Conservation (phyloP, 2,113 vertebrate species). For the Vombatus ursinus region DNA sequence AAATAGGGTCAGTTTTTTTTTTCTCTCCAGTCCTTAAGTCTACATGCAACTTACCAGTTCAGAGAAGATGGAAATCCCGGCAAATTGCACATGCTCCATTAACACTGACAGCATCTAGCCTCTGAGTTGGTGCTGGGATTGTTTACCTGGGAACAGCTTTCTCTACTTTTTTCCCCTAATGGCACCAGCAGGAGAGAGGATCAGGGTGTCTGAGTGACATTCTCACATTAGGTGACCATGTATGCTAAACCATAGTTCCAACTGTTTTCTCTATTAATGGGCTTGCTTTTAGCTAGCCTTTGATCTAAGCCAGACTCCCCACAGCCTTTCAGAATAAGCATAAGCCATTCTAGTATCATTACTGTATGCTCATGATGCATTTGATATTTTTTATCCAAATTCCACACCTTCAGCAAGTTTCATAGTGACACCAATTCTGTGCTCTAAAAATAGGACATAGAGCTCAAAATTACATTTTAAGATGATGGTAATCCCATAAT, state of each 20-base stretch:
- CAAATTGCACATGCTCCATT: rapidly evolving
- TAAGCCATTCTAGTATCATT: slow-evolving; percentile 46
- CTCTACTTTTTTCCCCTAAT: slow-evolving; percentile 12
- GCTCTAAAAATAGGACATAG: slow-evolving; percentile 59
- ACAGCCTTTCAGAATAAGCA: slow-evolving; percentile 52
- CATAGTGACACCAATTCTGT: slow-evolving; percentile 64
- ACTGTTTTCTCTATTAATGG: slow-evolving; percentile 56
- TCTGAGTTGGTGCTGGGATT: background rate
- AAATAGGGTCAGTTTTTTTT: background rate
- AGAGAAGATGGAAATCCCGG: background rate
- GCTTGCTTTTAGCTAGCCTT: slow-evolving; percentile 60
- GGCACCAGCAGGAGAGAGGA: background rate
- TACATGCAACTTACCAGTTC: background rate
- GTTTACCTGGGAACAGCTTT: background rate
- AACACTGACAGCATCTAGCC: background rate
- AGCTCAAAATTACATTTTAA: slow-evolving; percentile 67
- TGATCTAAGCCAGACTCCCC: slow-evolving; percentile 57
- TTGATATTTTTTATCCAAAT: slow-evolving; percentile 51
- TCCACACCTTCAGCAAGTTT: slow-evolving; percentile 55
- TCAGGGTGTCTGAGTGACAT: slow-evolving; percentile 33
- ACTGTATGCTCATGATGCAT: slow-evolving; percentile 55
- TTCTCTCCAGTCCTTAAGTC: background rate
- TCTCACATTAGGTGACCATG: background rate
- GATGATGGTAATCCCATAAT: slow-evolving; percentile 75
- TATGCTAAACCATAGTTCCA: background rate